Evolutionary conservation across 2,888 invertebrate genomes (phyloP).

Genomic region (Hofmannophila pseudospretella): DNA sequence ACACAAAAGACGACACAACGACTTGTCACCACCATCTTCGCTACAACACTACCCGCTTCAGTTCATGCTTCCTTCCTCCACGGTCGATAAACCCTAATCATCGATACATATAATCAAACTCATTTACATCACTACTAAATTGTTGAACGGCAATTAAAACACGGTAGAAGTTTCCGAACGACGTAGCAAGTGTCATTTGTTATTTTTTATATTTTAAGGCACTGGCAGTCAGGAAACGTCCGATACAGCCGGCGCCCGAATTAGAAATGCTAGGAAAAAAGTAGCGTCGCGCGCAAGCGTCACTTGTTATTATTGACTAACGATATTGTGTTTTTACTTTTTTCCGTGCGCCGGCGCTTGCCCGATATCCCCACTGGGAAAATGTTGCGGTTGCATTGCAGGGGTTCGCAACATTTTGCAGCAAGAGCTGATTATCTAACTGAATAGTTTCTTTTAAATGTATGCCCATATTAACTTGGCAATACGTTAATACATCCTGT

Average conservation of each 20-base stretch:
- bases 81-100: conserved; percentile 4
- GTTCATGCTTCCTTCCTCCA: conserved; percentile 14
- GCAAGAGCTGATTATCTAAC: background rate
- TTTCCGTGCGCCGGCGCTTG: conserved; percentile 62
- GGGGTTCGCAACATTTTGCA: conserved; percentile 46
- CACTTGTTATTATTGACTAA: conserved; percentile 59
- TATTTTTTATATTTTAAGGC: conserved; percentile 2
- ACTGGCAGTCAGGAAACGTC: conserved; percentile 32
- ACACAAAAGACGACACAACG: conserved; percentile 20
- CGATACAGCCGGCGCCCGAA: conserved; percentile 44
- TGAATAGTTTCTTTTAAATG: conserved; percentile 1
- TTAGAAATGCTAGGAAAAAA: conserved; percentile 68
- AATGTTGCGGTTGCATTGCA: conserved; percentile 37
- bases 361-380: conserved; percentile 63
- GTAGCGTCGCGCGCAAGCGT: conserved; percentile 30
- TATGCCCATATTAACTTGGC: background rate
- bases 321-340: conserved; percentile 67
- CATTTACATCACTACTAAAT: conserved; percentile 33
- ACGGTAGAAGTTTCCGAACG: conserved; percentile 24
- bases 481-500: too few species aligned
- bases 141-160: conserved; percentile 21
- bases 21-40: conserved; percentile 29
- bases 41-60: conserved; percentile 19
- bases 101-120: conserved; percentile 22
- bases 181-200: conserved; percentile 8